These are phyloP conservation scores for Emydoidea blandingii DNA, from an alignment of 2,797 vertebrate species.

Conservation along the genomic window DNA sequence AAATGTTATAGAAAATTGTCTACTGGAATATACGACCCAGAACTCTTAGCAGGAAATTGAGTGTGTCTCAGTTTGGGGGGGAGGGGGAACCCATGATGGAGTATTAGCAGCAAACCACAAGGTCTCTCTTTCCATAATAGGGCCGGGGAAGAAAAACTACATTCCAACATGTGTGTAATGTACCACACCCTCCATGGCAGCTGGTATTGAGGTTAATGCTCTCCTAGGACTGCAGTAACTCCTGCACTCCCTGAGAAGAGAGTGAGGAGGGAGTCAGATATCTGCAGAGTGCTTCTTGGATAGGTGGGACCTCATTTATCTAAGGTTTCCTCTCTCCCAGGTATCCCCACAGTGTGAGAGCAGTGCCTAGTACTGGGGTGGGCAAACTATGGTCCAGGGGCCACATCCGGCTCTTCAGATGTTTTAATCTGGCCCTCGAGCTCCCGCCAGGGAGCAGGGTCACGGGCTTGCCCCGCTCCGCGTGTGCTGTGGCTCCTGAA, in stretches of 20 bases:
- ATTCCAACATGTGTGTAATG: accelerated
- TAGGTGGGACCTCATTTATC: background rate
- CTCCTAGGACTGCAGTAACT: background rate
- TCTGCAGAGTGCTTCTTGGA: background rate
- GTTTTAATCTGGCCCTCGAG: too few relatives aligned
- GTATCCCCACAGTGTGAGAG: background rate
- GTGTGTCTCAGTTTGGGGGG: background rate
- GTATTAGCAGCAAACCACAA: background rate
- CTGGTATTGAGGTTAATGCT: accelerated
- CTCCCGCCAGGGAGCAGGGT: too few relatives aligned
- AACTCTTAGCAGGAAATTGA: background rate
- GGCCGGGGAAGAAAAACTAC: background rate
- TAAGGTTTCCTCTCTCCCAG: background rate
- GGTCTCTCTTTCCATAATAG: background rate
- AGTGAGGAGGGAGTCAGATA: background rate
- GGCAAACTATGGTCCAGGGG: too few relatives aligned
- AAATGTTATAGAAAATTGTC: background rate
- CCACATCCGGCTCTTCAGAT: too few relatives aligned
- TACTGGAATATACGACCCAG: background rate
- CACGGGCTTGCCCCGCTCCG: too few relatives aligned
- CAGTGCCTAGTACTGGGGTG: background rate
- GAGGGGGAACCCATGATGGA: background rate
- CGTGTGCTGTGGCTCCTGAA: too few relatives aligned
- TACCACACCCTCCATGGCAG: background rate
- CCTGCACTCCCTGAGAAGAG: background rate